These are phyloP conservation scores for Drosophila aff. DNA, from an alignment of 1,140 invertebrate genomes.

Conservation along the genomic window DNA sequence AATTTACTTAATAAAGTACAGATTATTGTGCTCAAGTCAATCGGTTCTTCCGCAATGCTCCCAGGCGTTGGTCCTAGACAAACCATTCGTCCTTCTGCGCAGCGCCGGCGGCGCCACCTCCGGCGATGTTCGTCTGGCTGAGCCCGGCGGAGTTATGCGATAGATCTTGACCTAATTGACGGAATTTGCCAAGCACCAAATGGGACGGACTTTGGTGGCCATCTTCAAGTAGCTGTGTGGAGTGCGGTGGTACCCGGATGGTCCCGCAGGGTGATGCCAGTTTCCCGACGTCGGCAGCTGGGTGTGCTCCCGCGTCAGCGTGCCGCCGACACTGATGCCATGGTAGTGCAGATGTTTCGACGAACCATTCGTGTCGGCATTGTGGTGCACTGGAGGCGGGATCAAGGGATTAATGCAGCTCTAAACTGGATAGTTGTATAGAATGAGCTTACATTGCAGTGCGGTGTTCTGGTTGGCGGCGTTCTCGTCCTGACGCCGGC, in stretches of 20 bases:
- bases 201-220: conserved; percentile 85
- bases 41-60: conserved; percentile 52
- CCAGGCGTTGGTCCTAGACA: conserved; percentile 85
- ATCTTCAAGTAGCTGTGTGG: conserved; percentile 85
- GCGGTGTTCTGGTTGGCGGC: conserved; percentile 85
- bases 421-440: no score
- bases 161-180: conserved; percentile 85
- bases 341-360: conserved; percentile 87
- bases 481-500: conserved; percentile 87
- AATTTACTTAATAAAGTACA: conserved; percentile 80
- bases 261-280: conserved; percentile 96
- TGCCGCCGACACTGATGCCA: conserved; percentile 80
- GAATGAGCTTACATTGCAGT: conserved; percentile 60
- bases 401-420: neutral
- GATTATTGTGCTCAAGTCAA: conserved; percentile 83
- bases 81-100: conserved; percentile 90
- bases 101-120: conserved; percentile 72
- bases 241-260: conserved; percentile 89
- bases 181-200: conserved; percentile 85
- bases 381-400: conserved; percentile 89
- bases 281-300: conserved; percentile 91
- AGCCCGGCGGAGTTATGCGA: conserved; percentile 76
- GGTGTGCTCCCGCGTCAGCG: conserved; percentile 84
- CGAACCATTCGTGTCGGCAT: conserved; percentile 92
- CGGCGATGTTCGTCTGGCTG: conserved; percentile 77